Conservation (phyloP, 2,888 invertebrate genomes). For the Leucania comma region DNA sequence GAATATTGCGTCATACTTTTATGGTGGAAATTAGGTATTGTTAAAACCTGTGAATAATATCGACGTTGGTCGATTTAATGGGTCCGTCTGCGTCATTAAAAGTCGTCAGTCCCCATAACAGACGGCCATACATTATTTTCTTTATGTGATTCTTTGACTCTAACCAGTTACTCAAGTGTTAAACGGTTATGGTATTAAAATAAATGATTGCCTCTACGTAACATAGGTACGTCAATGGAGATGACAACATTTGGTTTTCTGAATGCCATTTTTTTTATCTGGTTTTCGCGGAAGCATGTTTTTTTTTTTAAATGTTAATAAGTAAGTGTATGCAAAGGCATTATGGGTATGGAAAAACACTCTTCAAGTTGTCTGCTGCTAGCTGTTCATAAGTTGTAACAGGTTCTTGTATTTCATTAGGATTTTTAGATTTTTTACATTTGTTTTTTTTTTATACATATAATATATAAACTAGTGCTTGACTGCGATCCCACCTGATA, state of each 20-base stretch:
- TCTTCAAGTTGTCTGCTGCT: not conserved
- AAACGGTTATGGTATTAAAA: slow-evolving; percentile 12
- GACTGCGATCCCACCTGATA: too few relatives aligned
- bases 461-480: too few relatives aligned
- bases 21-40: slow-evolving; percentile 43
- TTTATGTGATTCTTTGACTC: not conserved
- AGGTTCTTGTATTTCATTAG: not conserved
- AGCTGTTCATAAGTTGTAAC: not conserved
- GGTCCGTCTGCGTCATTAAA: slow-evolving; percentile 40
- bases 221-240: slow-evolving; percentile 37
- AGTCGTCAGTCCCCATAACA: slow-evolving; percentile 42
- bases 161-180: slow-evolving; percentile 38
- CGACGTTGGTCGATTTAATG: slow-evolving; percentile 30
- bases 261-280: slow-evolving; percentile 15
- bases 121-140: not conserved
- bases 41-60: slow-evolving; percentile 25
- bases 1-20: slow-evolving; percentile 24
- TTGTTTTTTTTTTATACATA: too few relatives aligned
- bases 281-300: slow-evolving; percentile 21
- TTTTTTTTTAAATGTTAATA: not conserved
- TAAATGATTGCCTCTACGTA: slow-evolving; percentile 26
- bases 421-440: not conserved
- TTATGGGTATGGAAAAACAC: slow-evolving; percentile 14
- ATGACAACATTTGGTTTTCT: slow-evolving; percentile 29
- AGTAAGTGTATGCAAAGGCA: not conserved